Conservation (phyloP, 2,888 invertebrate species). For the Andrena praecox region DNA sequence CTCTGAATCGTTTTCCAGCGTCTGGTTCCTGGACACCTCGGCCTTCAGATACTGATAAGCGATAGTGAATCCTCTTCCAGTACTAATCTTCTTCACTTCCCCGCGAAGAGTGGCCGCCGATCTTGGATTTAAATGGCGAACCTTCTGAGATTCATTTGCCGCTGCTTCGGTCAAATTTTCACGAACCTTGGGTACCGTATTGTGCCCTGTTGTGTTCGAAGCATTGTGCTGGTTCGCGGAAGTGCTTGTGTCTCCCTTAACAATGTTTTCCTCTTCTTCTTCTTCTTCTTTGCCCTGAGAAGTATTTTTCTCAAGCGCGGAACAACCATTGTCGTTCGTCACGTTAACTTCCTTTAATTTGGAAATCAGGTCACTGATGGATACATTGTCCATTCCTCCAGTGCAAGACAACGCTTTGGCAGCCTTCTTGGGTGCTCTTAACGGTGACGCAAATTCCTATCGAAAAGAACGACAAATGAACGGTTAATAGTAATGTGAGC, state of each 20-base stretch:
- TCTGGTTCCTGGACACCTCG: not conserved
- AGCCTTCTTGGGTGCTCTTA: conserved; percentile 44
- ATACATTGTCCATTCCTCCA: not conserved
- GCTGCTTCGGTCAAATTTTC: not conserved
- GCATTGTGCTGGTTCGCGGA: not conserved
- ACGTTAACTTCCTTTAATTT: not conserved
- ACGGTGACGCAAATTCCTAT: conserved; percentile 33
- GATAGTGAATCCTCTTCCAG: conserved; percentile 50
- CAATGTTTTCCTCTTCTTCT: not conserved
- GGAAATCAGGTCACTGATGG: not conserved
- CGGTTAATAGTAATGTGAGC: not conserved
- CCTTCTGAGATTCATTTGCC: not conserved
- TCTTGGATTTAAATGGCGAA: not conserved
- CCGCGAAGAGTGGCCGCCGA: not conserved
- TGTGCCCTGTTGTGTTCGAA: not conserved
- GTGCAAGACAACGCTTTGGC: not conserved
- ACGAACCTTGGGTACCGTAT: not conserved
- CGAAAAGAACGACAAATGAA: not conserved
- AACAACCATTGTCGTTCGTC: not conserved
- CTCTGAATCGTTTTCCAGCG: not conserved
- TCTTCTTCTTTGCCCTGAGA: too few species aligned
- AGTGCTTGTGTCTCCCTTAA: not conserved
- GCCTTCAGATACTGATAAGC: conserved; percentile 2
- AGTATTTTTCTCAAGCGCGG: not conserved
- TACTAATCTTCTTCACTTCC: conserved; percentile 30